phyloP scores from a whole-genome alignment of 2,797 vertebrate species.

The Carduelis carduelis region DNA sequence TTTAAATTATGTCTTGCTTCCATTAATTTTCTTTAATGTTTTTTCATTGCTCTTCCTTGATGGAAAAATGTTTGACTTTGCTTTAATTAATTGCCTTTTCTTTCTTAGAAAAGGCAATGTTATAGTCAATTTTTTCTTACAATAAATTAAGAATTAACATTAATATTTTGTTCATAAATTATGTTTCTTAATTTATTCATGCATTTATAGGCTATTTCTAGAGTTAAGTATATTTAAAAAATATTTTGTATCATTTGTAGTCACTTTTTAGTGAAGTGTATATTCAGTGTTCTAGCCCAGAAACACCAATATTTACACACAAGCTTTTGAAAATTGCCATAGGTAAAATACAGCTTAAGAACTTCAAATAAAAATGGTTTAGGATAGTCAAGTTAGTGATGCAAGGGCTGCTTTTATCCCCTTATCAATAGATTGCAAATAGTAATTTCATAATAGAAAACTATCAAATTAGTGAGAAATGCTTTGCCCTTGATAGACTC shows the following conservation, averaged over 20 bases:
- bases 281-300: neutral
- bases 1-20: neutral
- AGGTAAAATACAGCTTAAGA: neutral
- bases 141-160: neutral
- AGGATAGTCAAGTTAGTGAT: neutral
- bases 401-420: neutral
- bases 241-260: neutral
- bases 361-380: neutral
- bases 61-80: neutral
- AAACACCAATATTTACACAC: neutral
- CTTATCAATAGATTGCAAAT: neutral
- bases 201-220: neutral
- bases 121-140: neutral
- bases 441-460: neutral
- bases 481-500: neutral
- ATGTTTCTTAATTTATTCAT: neutral
- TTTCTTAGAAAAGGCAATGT: neutral
- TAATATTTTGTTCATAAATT: neutral
- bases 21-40: neutral
- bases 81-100: neutral
- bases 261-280: neutral
- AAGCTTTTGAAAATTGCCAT: neutral
- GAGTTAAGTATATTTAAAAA: neutral
- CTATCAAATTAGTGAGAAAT: neutral
- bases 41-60: neutral